These are phyloP conservation scores for Lophura nycthemera DNA, from an alignment of 2,113 vertebrate genomes.

Conservation along the genomic window DNA sequence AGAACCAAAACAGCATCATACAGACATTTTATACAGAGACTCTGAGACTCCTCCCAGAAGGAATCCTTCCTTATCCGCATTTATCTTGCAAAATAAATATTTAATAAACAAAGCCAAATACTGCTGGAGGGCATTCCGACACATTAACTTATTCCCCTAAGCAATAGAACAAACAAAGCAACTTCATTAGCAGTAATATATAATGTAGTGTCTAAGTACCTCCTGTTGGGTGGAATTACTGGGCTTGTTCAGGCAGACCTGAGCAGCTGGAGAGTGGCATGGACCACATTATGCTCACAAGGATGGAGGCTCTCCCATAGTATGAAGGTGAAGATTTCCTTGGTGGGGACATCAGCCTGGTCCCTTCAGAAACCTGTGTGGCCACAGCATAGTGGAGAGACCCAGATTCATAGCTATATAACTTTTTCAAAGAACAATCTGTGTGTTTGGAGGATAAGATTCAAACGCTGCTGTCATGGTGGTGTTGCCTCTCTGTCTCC, in stretches of 20 bases:
- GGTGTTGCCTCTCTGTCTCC: background rate
- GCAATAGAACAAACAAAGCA: slow-evolving; percentile 38
- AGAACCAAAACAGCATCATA: too few relatives aligned
- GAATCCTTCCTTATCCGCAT: background rate
- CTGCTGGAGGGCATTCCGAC: slow-evolving; percentile 26
- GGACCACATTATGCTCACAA: background rate
- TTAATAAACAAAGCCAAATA: slow-evolving; percentile 57
- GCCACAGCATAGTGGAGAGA: background rate
- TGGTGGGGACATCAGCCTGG: background rate
- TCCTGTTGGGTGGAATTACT: background rate
- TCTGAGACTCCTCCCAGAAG: accelerated
- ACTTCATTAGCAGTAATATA: slow-evolving; percentile 38
- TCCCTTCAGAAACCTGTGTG: background rate
- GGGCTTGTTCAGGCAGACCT: background rate
- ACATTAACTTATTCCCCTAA: slow-evolving; percentile 24
- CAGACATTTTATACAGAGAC: background rate
- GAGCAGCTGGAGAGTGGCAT: background rate
- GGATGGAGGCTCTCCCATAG: background rate
- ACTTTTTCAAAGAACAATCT: background rate
- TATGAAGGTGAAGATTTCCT: background rate
- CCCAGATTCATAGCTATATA: background rate
- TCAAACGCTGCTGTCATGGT: accelerated
- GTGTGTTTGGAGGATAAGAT: background rate
- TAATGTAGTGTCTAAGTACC: accelerated
- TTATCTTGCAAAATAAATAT: slow-evolving; percentile 55